These are phyloP conservation scores for Gorsachius magnificus DNA, from an alignment of 2,797 vertebrate genomes.

Conservation along the genomic window DNA sequence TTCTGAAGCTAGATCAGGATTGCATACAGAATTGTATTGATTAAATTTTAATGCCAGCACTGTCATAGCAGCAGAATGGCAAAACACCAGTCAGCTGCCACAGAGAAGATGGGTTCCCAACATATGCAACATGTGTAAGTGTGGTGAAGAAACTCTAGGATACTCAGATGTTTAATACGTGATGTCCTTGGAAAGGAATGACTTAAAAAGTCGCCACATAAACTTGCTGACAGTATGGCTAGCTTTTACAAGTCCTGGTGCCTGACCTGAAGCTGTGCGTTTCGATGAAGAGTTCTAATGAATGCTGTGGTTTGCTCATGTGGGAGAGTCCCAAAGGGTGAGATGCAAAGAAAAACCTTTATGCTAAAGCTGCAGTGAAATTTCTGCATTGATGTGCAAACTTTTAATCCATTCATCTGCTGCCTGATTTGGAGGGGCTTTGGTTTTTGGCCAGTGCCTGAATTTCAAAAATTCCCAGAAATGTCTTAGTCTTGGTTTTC, in stretches of 20 bases:
- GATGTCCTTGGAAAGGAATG: not conserved
- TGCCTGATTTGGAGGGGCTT: not conserved
- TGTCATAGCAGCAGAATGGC: not conserved
- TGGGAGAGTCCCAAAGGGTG: not conserved
- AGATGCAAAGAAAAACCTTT: not conserved
- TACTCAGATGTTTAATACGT: not conserved
- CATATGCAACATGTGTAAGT: accelerated
- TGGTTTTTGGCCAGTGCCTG: not conserved
- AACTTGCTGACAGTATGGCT: not conserved
- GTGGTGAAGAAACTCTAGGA: not conserved
- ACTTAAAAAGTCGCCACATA: not conserved
- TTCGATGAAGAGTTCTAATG: not conserved
- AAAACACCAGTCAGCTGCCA: not conserved
- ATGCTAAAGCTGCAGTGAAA: not conserved
- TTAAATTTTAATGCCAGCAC: not conserved
- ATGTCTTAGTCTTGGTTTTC: not conserved
- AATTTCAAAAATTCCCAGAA: not conserved
- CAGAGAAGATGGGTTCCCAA: not conserved
- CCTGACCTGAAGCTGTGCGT: not conserved
- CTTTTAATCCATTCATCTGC: not conserved
- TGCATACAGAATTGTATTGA: not conserved
- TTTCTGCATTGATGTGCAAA: not conserved
- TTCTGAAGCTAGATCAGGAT: not conserved
- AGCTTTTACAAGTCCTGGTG: not conserved
- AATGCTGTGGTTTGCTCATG: not conserved